Conservation (phyloP, 2,797 vertebrate genomes). For the Poecilia velifera region DNA sequence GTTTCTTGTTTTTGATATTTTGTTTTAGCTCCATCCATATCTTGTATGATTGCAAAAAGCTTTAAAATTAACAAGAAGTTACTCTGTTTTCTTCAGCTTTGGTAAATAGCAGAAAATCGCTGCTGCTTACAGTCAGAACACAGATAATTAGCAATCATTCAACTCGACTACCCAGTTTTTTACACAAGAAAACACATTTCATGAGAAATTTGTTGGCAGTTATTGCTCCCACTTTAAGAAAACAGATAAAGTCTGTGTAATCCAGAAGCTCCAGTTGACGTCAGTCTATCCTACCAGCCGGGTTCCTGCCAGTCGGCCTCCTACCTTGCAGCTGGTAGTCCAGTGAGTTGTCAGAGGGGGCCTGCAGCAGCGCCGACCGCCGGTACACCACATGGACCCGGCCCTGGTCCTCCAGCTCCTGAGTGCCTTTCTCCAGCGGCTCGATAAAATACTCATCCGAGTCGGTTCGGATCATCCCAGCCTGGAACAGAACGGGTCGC, state of each 20-base stretch:
- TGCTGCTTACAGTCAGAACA: background rate
- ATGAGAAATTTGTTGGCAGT: background rate
- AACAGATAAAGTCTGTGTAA: background rate
- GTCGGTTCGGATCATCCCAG: conserved; percentile 95
- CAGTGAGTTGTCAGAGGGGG: conserved; percentile 62
- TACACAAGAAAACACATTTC: background rate
- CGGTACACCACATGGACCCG: conserved; percentile 94
- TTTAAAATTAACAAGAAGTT: background rate
- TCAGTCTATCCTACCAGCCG: background rate
- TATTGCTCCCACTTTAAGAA: background rate
- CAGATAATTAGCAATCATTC: background rate
- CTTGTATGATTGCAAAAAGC: background rate
- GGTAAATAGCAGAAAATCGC: background rate
- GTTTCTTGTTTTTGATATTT: background rate
- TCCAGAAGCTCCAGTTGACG: background rate
- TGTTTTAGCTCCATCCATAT: background rate
- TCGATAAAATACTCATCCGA: conserved; percentile 97
- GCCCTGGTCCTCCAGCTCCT: conserved; percentile 91
- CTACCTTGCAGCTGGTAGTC: conserved; percentile 83
- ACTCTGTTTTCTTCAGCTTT: background rate
- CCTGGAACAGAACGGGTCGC: conserved; percentile 74
- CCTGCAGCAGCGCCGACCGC: conserved; percentile 83
- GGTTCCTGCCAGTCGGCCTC: background rate
- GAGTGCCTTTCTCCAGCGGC: conserved; percentile 92
- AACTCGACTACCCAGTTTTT: background rate